These are phyloP conservation scores for Elysia crispata DNA, from an alignment of 2,888 invertebrate genomes.

Conservation along the genomic window DNA sequence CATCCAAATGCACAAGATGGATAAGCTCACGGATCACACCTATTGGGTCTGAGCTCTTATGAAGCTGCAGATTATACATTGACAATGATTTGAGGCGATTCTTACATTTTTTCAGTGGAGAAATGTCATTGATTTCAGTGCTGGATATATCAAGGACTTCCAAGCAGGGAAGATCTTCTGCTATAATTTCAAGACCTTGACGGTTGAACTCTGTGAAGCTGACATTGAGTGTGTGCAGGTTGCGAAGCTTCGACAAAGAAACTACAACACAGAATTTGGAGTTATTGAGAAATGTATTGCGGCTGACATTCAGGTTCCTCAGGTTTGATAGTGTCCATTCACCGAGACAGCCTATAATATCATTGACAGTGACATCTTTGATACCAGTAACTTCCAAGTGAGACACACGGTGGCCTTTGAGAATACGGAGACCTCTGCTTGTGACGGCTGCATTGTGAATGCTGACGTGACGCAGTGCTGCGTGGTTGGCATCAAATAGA, in stretches of 20 bases:
- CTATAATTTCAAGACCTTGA: conserved; percentile 83
- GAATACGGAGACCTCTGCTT: conserved; percentile 81
- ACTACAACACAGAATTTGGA: conserved; percentile 82
- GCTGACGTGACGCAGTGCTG: conserved; percentile 81
- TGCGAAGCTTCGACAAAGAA: conserved; percentile 82
- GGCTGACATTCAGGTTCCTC: conserved; percentile 82
- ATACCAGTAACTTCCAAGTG: conserved; percentile 82
- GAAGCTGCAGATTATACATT: conserved; percentile 81
- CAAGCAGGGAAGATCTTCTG: conserved; percentile 82
- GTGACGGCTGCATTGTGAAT: conserved; percentile 82
- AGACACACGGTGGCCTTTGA: conserved; percentile 83
- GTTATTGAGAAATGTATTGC: conserved; percentile 82
- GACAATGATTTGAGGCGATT: conserved; percentile 81
- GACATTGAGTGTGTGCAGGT: conserved; percentile 81
- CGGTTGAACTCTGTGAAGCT: conserved; percentile 85
- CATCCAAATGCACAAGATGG: conserved; percentile 80
- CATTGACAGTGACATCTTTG: conserved; percentile 81
- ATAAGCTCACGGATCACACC: conserved; percentile 80
- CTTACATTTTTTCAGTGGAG: conserved; percentile 81
- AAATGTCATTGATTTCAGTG: conserved; percentile 82
- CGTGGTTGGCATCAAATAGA: conserved; percentile 82
- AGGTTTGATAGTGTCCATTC: conserved; percentile 84
- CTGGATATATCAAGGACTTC: conserved; percentile 84
- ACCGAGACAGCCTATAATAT: conserved; percentile 83
- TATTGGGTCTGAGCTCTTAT: conserved; percentile 71